Base-by-base conservation (phyloP, 2,888 invertebrate genomes). In the Tridacna gigas region DNA sequence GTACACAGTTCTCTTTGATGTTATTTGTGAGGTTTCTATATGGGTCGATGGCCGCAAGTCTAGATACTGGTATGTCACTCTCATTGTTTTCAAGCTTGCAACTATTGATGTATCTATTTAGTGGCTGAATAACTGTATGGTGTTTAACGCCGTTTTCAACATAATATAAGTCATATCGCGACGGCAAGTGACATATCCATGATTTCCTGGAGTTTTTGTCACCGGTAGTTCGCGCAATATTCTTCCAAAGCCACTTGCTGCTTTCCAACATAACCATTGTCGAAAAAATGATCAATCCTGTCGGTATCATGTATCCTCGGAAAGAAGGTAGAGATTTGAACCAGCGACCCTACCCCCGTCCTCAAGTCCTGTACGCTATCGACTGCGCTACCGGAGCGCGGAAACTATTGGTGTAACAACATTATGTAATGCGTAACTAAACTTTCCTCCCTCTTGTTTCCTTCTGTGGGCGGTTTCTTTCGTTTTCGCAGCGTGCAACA, bases 11-110 rank as follows among this genome's bases (percentile, higher is more conserved):
- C 67, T 79, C 69, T 56, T 28, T 86, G 63, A 85, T 88, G 86
- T 18, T 86, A 28, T 20, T 74, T 12, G 77, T 80, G 13, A 86
- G 74, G 74, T 69, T 80, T 63, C 5, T 86, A 0, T 73, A 75
- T 18, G 86, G 86, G 13, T 26, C 75, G 45, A 63, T 86, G 47
- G 48, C 71, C 18, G 83, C 82, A 15, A 77, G 83, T 69, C 65
- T 84, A 0, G 84, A 86, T 65, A 79, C 88, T 61, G 84, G 88
- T 88, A 80, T 65, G 51, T 73, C 26, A n/a, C 9, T 11, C 61
- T 61, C 25, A 2, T n/a, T 61, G 56, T 56, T 4, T 37, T 37
- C 37, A 37, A 7, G 3, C 37, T 37, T 37, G 7, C 37, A 37
- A 37, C 7, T 37, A 37, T 7, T 4, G 37, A 4, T 37, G 37